Base-by-base conservation (phyloP, 2,113 vertebrate species). In the Chelonoidis abingdonii region DNA sequence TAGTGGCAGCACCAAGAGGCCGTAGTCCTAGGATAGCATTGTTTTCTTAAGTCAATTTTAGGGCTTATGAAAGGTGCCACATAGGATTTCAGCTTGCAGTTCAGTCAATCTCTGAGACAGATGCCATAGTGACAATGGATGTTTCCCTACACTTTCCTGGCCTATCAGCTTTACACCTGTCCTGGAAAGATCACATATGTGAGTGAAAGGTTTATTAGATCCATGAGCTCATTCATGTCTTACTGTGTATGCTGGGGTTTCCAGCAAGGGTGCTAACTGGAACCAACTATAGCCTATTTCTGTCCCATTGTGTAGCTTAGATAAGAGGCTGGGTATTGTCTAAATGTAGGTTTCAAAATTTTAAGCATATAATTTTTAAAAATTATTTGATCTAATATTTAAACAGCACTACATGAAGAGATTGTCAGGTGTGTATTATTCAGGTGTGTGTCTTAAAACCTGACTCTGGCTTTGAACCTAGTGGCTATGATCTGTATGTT, bases 391-490 rank as follows among this genome's bases (percentile, higher is more conserved):
- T 80, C 54, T 47, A 84, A 54, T 29, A 35, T 44, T 83, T 62
- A 22, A 90, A 80, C 29, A 92, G 8, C 2, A 29, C 5, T 80
- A 9, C 62, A 8, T 16, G 8, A 86, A 88, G 72, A 91, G 44
- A 31, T 31, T 24, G 3, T 8, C 52, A 83, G 10, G 5, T 59
- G 8, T 2, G 0, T 17, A 49, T 79, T 69, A 80, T 38, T 65
- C 14, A 82, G 56, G 25, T 22, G 1, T 29, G 91, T 84, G 4
- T 31, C 53, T 50, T 38, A 88, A 82, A 93, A 19, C 35, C 10
- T 84, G 52, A 31, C 17, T 22, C 2, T 0, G 0, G 31, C 44
- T 92, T n/a, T 47, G 38, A 86, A 21, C 54, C 54, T 25, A 24
- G 54, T 54, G 13, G 13, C 12, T 12, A 65, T 56, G 54, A 56